A percentile compares a stretch with the other conserved stretches of the same genome.
phyloP scores from a whole-genome alignment of 2,797 vertebrate genomes.

The Bucorvus abyssinicus region DNA sequence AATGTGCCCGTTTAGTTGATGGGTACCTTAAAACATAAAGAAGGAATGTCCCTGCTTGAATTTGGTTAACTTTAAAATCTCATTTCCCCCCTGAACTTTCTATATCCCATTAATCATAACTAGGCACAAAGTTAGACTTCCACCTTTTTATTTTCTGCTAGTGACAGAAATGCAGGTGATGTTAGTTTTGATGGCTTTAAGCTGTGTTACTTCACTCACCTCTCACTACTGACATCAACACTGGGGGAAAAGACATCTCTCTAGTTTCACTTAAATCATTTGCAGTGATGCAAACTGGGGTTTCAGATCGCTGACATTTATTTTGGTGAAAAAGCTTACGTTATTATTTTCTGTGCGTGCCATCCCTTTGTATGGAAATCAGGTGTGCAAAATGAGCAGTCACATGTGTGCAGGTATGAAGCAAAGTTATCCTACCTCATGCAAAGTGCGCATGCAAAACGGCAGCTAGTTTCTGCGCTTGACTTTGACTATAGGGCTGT shows the following conservation, averaged over 20 bases:
- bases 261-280: not conserved
- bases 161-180: not conserved
- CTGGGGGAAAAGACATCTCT: not conserved
- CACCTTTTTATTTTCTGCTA: not conserved
- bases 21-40: not conserved
- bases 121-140: not conserved
- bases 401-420: not conserved
- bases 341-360: not conserved
- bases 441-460: not conserved
- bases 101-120: not conserved
- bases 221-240: not conserved
- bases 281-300: not conserved
- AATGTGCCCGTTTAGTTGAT: not conserved
- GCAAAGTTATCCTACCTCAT: not conserved
- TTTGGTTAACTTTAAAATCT: not conserved
- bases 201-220: not conserved
- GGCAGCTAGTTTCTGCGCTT: not conserved
- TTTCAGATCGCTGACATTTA: not conserved
- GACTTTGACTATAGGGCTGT: not conserved
- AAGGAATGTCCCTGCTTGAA: not conserved
- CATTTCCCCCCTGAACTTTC: not conserved
- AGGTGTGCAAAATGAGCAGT: not conserved
- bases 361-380: not conserved
- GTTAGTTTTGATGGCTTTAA: not conserved
- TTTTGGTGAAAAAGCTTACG: not conserved